Evolutionary conservation across 37 sponge, comb jelly and placozoan genomes (phyloP).

Genomic region (Halisarca cf. caerulea): DNA sequence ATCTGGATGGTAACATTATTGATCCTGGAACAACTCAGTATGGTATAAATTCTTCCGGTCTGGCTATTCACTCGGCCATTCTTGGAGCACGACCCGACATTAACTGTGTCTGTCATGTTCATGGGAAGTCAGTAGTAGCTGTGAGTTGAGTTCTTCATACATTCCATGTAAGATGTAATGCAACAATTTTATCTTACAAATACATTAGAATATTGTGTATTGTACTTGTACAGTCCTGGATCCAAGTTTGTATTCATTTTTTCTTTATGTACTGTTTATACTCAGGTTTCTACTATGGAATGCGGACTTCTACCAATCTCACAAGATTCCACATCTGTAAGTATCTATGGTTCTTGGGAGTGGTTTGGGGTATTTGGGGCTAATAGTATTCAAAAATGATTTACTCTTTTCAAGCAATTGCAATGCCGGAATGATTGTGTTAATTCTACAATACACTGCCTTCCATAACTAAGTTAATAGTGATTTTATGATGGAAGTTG

Average conservation of each 20-base stretch:
- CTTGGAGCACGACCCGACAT: slow-evolving; percentile 71
- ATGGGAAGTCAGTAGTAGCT: slow-evolving; percentile 66
- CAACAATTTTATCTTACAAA: too few species aligned
- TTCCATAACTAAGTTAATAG: background rate
- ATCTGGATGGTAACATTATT: slow-evolving; percentile 69
- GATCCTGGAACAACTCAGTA: slow-evolving; percentile 79
- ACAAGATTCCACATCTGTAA: slow-evolving; percentile 68
- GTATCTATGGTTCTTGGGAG: background rate
- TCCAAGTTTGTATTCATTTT: too few species aligned
- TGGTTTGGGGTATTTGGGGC: background rate
- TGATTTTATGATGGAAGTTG: too few species aligned
- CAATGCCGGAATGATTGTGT: too few species aligned
- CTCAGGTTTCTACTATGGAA: slow-evolving; percentile 82
- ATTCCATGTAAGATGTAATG: too few species aligned
- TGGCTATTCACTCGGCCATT: slow-evolving; percentile 73
- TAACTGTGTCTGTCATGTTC: slow-evolving; percentile 71
- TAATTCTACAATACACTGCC: too few species aligned
- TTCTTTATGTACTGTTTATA: background rate
- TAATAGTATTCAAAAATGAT: too few species aligned
- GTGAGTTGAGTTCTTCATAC: too few species aligned
- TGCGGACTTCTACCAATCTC: slow-evolving; percentile 88
- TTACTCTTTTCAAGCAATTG: too few species aligned
- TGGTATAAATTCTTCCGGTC: slow-evolving; percentile 60
- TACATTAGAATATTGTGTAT: too few species aligned
- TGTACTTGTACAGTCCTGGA: too few species aligned